Evolutionary conservation across 2,113 vertebrate species (phyloP).

Genomic region (Penelope pileata): DNA sequence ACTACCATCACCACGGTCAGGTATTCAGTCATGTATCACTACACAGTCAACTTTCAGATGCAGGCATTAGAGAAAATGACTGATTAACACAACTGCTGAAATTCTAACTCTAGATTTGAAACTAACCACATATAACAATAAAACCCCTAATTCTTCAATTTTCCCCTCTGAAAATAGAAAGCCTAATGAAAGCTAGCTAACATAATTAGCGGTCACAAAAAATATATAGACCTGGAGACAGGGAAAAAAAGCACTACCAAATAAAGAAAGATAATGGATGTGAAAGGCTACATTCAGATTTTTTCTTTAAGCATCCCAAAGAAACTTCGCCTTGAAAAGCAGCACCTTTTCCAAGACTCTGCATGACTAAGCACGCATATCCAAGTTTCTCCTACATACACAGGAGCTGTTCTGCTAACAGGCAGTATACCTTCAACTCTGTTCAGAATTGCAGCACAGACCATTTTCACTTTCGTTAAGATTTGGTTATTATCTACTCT

Average conservation of each 20-base stretch:
- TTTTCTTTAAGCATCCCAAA: neutral
- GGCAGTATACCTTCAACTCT: neutral
- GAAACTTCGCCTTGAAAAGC: neutral
- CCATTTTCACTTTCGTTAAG: neutral
- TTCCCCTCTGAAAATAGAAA: neutral
- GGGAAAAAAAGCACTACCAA: neutral
- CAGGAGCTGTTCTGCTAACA: neutral
- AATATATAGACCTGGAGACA: neutral
- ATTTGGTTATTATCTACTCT: neutral
- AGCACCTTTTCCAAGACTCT: neutral
- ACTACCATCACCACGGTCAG: neutral
- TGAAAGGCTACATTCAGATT: neutral
- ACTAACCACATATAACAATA: neutral
- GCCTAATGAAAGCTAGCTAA: neutral
- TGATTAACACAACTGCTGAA: neutral
- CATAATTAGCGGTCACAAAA: neutral
- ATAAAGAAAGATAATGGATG: neutral
- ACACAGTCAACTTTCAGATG: neutral
- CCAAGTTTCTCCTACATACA: neutral
- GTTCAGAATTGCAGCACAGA: neutral
- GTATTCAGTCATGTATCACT: neutral
- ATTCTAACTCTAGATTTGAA: neutral
- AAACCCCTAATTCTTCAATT: neutral
- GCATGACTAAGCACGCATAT: accelerated
- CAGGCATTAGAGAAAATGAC: neutral